phyloP scores from a whole-genome alignment of 2,888 invertebrate species.

The Globia sparganii region DNA sequence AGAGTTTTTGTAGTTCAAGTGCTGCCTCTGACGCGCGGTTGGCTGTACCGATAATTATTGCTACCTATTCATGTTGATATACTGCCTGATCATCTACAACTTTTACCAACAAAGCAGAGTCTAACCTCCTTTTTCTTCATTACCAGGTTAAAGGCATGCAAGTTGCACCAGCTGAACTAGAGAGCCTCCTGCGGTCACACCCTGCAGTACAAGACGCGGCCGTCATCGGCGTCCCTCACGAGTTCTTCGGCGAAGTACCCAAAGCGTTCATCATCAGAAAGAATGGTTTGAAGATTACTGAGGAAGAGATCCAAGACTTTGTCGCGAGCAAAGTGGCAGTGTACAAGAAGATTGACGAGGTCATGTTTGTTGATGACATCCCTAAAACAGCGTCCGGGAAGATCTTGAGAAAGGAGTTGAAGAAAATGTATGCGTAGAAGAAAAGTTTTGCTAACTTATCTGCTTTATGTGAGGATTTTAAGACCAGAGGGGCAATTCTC shows the following conservation, averaged over 20 bases:
- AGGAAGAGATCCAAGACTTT: conserved; percentile 87
- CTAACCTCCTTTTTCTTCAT: neutral
- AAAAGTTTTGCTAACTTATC: neutral
- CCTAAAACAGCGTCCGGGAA: conserved; percentile 95
- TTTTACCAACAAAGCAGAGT: neutral
- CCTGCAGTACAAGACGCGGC: conserved; percentile 95
- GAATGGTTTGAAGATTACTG: conserved; percentile 83
- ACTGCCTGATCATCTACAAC: neutral
- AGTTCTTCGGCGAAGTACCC: conserved; percentile 94
- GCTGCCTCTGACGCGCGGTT: neutral
- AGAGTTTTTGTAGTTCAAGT: neutral
- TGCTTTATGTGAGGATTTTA: neutral
- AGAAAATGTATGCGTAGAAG: conserved; percentile 83
- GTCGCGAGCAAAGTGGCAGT: conserved; percentile 93
- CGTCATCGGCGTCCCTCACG: conserved; percentile 95
- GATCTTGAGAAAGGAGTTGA: conserved; percentile 93
- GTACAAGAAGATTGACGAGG: conserved; percentile 93
- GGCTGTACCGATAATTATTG: neutral
- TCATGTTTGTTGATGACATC: conserved; percentile 92
- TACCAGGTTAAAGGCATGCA: conserved; percentile 92
- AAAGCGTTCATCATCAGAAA: conserved; percentile 93
- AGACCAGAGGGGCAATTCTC: too few species aligned
- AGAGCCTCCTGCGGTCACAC: conserved; percentile 93
- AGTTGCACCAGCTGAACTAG: conserved; percentile 97
- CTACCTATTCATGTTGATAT: neutral